Base-by-base conservation (phyloP, 2,888 invertebrate genomes). In the Andricus curvator region DNA sequence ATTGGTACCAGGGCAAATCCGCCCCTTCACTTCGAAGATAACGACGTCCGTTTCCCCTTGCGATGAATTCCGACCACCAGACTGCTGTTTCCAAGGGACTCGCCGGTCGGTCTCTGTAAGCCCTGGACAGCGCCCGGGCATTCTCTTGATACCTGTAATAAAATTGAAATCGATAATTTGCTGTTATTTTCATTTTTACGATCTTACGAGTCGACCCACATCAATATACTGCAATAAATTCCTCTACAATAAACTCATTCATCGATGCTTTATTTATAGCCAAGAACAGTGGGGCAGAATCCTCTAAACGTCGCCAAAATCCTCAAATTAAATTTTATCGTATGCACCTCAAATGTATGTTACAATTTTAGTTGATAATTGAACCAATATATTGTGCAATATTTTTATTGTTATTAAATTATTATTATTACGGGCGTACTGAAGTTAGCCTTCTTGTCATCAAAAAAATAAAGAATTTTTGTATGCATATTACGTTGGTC, bases 41-140 rank as follows among this genome's bases (percentile, higher is more conserved):
- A 80, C 81, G 84, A 81, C 84, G 84, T 66, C 95, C 95, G 80
- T 94, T 93, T 85, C 95, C 94, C 60, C 95, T 93, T 11, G 95
- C 90, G 0, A 95, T 94, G 85, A 95, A 95, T 89, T 96, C 95
- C 77, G 94, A 94, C 95, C 95, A 96, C 90, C 94, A 95, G 1
- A 95, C 91, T 0, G 95, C 95, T 37, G 94, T 94, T 44, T 95
- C 95, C 81, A 95, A 85, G 0, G 95, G 94, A 22, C 93, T 93
- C 87, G 94, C 89, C 0, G 94, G 95, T 37, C 95, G 93, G 87
- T 95, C 95, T 60, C 94, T 90, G 89, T 94, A 95, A 82, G 94
- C 93, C 67, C 93, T 92, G 77, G 94, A 93, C 78, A 95, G 87
- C 84, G 90, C 92, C 83, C 93, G 85, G 33, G 94, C 94, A 68